Evolutionary conservation across 2,113 vertebrate species (phyloP).

Genomic region (Pipa parva): DNA sequence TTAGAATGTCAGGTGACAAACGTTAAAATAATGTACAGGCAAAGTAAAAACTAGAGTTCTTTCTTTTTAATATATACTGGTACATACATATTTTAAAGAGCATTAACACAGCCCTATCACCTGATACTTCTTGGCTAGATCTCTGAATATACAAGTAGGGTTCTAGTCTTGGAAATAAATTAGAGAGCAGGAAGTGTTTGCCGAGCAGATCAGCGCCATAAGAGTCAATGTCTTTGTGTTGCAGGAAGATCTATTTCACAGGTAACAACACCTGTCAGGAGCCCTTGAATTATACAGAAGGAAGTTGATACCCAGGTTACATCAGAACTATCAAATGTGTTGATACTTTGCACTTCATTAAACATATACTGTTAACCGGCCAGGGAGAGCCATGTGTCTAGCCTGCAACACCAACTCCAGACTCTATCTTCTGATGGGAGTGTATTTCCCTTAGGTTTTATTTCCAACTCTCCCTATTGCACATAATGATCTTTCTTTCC

Average conservation of each 20-base stretch:
- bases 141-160: neutral
- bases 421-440: no score
- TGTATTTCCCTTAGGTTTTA: no score
- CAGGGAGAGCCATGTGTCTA: neutral
- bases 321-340: neutral
- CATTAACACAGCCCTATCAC: no score
- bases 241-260: slow-evolving; percentile 1
- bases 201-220: neutral
- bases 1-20: no score
- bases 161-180: slow-evolving; percentile 1
- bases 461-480: no score
- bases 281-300: slow-evolving; percentile 19
- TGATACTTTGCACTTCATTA: neutral
- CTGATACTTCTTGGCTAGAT: neutral
- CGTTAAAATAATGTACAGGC: no score
- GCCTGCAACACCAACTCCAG: slow-evolving; percentile 1
- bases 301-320: slow-evolving; percentile 2
- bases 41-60: no score
- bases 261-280: slow-evolving; percentile 29
- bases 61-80: no score
- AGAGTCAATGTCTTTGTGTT: slow-evolving; percentile 9
- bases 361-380: neutral
- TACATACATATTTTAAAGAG: no score
- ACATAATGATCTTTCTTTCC: slow-evolving; percentile 7
- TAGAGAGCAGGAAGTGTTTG: slow-evolving; percentile 12